A percentile compares a stretch with the other conserved stretches of the same genome.
phyloP scores from a whole-genome alignment of 1,140 invertebrate species.

The Platorchestia sp. region DNA sequence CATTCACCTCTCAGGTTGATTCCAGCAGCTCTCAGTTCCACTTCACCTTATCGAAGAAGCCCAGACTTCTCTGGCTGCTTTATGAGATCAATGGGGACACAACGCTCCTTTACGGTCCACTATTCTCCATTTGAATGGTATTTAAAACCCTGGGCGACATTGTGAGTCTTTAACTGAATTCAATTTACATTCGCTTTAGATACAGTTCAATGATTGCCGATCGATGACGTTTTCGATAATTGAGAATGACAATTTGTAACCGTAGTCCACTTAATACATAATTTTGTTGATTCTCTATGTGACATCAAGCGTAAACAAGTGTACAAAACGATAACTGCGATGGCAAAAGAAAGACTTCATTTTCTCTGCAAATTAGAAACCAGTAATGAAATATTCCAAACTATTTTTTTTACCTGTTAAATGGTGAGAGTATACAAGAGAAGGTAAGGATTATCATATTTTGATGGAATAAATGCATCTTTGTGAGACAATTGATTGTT shows the following conservation, averaged over 20 bases:
- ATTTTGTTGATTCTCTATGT: background rate
- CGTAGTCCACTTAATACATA: background rate
- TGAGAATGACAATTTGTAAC: background rate
- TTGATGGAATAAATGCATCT: too few relatives aligned
- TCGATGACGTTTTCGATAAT: background rate
- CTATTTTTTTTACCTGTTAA: too few relatives aligned
- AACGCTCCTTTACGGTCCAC: background rate
- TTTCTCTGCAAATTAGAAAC: too few relatives aligned
- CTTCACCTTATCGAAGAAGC: background rate
- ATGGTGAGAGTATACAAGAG: too few relatives aligned
- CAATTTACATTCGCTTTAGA: background rate
- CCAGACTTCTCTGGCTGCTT: background rate
- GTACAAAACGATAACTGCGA: too few relatives aligned
- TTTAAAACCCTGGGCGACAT: background rate
- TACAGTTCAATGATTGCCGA: background rate
- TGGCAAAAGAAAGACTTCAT: too few relatives aligned
- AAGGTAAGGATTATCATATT: too few relatives aligned
- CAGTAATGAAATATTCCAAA: too few relatives aligned
- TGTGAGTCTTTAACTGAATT: background rate
- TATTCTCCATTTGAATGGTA: background rate
- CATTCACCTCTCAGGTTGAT: background rate
- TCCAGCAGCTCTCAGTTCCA: background rate
- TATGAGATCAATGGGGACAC: background rate
- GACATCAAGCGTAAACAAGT: too few relatives aligned
- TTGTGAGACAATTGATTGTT: too few relatives aligned